Evolutionary conservation across 2,113 vertebrate genomes (phyloP), one percentile per base, ranked within the genome.

Genomic region (Crotalus tigris): DNA sequence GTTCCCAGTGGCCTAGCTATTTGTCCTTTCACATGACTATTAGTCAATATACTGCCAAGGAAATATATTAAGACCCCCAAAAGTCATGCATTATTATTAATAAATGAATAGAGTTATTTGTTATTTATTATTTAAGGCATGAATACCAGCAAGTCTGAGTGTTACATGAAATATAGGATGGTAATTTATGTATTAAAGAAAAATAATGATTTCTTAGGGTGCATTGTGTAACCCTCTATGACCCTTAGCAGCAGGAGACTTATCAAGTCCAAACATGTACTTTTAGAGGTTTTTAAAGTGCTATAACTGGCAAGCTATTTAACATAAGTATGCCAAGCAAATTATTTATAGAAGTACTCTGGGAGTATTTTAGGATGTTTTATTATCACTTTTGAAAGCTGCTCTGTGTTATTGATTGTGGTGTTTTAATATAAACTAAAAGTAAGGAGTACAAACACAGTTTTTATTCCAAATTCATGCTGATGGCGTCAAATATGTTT

Each of bases 101-200:
- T 98, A 98, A 98, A 98, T 98, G 97, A 98, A 97, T 96, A 95
- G 96, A 97, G 95, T 97, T 97, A 97, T 98, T 98, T 98, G 97
- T 97, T 98, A 98, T 98, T 97, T 98, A 98, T 98, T 98, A 98
- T 98, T 98, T 97, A 98, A 97, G 92, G 95, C 95, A 96, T 97
- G 94, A 92, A 96, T 97, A 97, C 96, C 94, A 96, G 95, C 96
- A 97, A 94, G 91, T 95, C 95, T 97, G 97, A 98, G 97, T 96
- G 96, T 98, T 98, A 96, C 96, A 97, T 97, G 97, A 98, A 98
- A 98, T 98, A 98, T 96, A 97, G 97, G 96, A 96, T 97, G 97
- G 97, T 98, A 97, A 98, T 98, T 98, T 98, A 98, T 98, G 98
- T 98, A 98, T 98, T 98, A 98, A 96, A 95, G 91, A 90, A 98